Evolutionary conservation across 2,797 vertebrate species (phyloP).

Genomic region (Meda fulgida): DNA sequence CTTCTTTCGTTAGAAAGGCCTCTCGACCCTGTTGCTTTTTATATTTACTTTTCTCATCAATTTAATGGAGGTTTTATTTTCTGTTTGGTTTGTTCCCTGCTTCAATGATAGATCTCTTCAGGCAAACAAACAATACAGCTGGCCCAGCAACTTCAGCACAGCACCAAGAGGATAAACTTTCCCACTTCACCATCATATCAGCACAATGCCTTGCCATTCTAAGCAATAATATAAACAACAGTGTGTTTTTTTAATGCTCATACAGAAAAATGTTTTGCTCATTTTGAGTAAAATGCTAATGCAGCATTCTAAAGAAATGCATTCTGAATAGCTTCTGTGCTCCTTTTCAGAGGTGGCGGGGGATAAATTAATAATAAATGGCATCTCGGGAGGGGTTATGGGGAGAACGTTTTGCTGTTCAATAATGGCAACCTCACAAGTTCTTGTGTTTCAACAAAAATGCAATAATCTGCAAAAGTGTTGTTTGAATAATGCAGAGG

Average conservation of each 20-base stretch:
- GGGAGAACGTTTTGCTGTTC: conserved; percentile 62
- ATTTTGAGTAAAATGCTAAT: conserved; percentile 72
- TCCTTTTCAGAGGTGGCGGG: conserved; percentile 46
- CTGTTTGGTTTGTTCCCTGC: conserved; percentile 26
- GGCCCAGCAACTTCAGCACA: conserved; percentile 36
- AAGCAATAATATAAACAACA: conserved; percentile 59
- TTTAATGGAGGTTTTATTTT: conserved; percentile 32
- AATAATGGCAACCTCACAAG: conserved; percentile 72
- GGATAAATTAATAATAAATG: conserved; percentile 79
- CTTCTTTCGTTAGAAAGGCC: not conserved
- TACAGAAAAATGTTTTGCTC: conserved; percentile 71
- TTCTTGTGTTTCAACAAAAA: conserved; percentile 74
- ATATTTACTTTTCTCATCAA: conserved; percentile 28
- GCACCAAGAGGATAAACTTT: conserved; percentile 42
- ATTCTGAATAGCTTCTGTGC: conserved; percentile 61
- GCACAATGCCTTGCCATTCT: conserved; percentile 43
- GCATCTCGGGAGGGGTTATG: conserved; percentile 65
- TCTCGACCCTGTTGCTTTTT: not conserved
- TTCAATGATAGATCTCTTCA: conserved; percentile 29
- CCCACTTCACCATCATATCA: conserved; percentile 40
- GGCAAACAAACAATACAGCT: conserved; percentile 41
- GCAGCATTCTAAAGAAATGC: conserved; percentile 71
- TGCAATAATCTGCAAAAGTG: conserved; percentile 81
- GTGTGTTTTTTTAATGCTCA: conserved; percentile 58
- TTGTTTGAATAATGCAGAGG: conserved; percentile 82